phyloP scores from a whole-genome alignment of 2,797 vertebrate genomes.

The Tokudaia muenninki region DNA sequence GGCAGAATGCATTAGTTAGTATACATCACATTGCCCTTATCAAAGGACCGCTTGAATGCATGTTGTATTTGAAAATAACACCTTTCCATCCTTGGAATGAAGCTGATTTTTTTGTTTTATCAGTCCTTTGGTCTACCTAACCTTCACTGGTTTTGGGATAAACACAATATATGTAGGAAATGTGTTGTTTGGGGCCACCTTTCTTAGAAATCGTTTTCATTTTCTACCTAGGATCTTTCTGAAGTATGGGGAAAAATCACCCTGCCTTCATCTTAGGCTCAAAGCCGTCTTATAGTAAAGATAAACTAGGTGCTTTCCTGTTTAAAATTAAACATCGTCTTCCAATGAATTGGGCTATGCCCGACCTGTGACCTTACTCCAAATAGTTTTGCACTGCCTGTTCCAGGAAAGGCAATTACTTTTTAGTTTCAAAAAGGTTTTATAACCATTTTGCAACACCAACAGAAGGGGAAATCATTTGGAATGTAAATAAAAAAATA shows the following conservation, averaged over 20 bases:
- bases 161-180: not conserved
- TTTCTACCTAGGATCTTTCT: not conserved
- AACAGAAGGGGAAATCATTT: no score
- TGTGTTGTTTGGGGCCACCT: not conserved
- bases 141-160: not conserved
- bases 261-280: not conserved
- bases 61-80: constrained; percentile 50
- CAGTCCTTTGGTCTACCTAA: not conserved
- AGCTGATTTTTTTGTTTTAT: not conserved
- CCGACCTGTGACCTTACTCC: not conserved
- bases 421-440: not conserved
- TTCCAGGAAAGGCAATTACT: not conserved
- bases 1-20: constrained; percentile 23
- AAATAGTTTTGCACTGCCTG: not conserved
- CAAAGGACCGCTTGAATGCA: not conserved
- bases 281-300: not conserved
- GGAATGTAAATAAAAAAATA: no score
- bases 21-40: constrained; percentile 26
- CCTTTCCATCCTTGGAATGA: not conserved
- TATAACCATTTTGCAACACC: not conserved
- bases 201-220: not conserved
- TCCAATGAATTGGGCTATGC: not conserved
- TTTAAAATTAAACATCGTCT: not conserved
- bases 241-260: not conserved
- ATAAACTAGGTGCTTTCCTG: not conserved